Conservation (phyloP, 2,113 vertebrate genomes). For the Setophaga kirtlandii region DNA sequence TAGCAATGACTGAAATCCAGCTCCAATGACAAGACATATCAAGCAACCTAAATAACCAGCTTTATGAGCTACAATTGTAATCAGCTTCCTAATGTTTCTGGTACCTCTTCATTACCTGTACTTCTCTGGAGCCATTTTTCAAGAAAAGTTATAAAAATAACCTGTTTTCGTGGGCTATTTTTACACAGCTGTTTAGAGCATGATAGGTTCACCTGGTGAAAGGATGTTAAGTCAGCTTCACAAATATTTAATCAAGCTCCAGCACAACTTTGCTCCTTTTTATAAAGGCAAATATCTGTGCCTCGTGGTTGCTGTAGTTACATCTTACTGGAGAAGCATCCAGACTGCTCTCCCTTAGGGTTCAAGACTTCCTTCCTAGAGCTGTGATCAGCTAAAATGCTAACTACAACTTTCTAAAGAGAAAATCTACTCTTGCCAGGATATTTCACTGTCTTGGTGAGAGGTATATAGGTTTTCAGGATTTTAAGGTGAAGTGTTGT, state of each 20-base stretch:
- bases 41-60: neutral
- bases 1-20: neutral
- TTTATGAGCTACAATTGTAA: neutral
- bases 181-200: slow-evolving; percentile 29
- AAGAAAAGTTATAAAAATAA: slow-evolving; percentile 39
- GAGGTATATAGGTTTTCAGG: neutral
- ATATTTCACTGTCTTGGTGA: neutral
- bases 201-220: slow-evolving; percentile 20
- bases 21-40: neutral
- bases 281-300: neutral
- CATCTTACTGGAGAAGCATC: neutral
- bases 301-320: slow-evolving; percentile 43
- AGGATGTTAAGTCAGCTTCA: slow-evolving; percentile 67
- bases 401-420: neutral
- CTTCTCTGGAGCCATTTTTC: neutral
- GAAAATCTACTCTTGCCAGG: neutral
- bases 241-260: slow-evolving; percentile 77
- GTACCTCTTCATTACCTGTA: neutral
- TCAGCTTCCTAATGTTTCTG: neutral
- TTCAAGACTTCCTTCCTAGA: neutral
- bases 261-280: slow-evolving; percentile 5
- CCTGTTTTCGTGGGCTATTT: slow-evolving; percentile 43
- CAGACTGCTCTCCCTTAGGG: neutral
- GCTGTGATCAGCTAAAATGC: neutral
- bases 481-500: neutral